Evolutionary conservation across 2,113 vertebrate genomes (phyloP).

Genomic region (Archocentrus centrarchus): DNA sequence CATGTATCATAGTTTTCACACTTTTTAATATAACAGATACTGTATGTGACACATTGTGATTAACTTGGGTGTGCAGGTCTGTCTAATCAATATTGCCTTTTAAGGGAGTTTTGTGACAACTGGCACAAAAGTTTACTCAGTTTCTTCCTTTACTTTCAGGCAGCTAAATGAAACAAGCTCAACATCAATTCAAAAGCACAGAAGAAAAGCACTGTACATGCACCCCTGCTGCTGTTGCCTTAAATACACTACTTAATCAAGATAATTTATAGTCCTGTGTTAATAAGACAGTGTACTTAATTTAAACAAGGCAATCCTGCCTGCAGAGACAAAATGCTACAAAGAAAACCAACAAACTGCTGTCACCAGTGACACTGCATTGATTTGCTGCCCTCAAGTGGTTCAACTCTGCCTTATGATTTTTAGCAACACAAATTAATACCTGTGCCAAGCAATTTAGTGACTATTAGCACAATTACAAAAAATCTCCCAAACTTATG

Average conservation of each 20-base stretch:
- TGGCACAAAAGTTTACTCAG: not conserved
- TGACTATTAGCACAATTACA: not conserved
- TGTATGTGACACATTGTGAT: not conserved
- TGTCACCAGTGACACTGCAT: not conserved
- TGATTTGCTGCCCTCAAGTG: conserved; percentile 41
- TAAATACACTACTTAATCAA: not conserved
- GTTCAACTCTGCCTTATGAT: not conserved
- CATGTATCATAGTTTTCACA: accelerated
- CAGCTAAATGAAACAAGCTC: not conserved
- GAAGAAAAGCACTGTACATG: not conserved
- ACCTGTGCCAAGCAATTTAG: not conserved
- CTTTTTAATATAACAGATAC: not conserved
- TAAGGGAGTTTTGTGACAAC: not conserved
- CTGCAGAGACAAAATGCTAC: not conserved
- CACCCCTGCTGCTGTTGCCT: not conserved
- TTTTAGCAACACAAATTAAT: not conserved
- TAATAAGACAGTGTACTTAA: not conserved
- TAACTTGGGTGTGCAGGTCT: not conserved
- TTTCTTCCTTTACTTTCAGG: not conserved
- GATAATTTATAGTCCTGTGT: not conserved
- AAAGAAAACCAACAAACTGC: not conserved
- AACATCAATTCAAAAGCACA: too few species aligned
- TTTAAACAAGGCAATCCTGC: not conserved
- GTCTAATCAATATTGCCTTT: not conserved
- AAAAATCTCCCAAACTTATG: not conserved